Percentiles rank a stretch among this genome's conserved stretches.
phyloP scores from a whole-genome alignment of 2,797 vertebrate species.

The Tiaroga cobitis region DNA sequence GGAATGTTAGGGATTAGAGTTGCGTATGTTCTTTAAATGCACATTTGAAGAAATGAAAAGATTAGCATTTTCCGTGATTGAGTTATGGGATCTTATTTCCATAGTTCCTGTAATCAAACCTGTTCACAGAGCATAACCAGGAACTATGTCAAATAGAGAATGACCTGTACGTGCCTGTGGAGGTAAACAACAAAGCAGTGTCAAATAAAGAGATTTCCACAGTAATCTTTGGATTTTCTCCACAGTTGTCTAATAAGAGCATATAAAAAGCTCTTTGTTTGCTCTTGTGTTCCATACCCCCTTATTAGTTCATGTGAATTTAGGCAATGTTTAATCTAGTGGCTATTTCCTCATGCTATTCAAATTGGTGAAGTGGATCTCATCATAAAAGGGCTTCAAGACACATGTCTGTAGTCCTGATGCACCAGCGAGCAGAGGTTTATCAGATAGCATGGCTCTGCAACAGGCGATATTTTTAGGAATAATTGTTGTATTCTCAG shows the following conservation, averaged over 20 bases:
- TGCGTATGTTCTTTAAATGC: background rate
- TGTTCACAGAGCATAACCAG: background rate
- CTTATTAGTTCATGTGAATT: conserved; percentile 12
- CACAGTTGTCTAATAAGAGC: background rate
- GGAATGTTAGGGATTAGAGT: background rate
- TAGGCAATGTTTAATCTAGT: conserved; percentile 58
- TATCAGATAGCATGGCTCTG: conserved; percentile 35
- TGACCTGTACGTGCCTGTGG: background rate
- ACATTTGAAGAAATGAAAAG: background rate
- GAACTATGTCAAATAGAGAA: background rate
- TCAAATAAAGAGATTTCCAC: background rate
- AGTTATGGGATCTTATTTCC: background rate
- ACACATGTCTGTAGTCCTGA: background rate
- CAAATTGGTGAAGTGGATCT: background rate
- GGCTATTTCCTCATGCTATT: conserved; percentile 65
- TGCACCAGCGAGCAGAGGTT: background rate
- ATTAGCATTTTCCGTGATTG: background rate
- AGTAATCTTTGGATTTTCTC: background rate
- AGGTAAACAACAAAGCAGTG: conserved; percentile 26
- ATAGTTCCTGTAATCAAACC: conserved; percentile 32
- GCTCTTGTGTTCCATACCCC: conserved; percentile 1
- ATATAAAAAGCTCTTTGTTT: conserved; percentile 16
- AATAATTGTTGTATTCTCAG: conserved; percentile 45
- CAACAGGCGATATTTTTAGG: conserved; percentile 2
- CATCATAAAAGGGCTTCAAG: conserved; percentile 39